phyloP scores from a whole-genome alignment of 2,888 invertebrate species.

The Craniophora ligustri region DNA sequence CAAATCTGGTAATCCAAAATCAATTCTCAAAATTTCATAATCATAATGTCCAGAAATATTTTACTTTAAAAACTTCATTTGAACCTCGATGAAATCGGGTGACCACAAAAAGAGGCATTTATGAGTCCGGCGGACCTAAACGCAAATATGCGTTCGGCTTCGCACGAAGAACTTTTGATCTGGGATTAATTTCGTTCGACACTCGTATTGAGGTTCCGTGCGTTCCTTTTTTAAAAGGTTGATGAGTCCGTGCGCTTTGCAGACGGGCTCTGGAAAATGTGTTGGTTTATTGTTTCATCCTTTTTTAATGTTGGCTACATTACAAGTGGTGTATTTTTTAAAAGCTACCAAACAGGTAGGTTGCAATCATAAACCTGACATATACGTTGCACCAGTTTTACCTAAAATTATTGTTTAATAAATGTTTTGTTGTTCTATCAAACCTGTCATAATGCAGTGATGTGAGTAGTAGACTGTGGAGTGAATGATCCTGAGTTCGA shows the following conservation, averaged over 20 bases:
- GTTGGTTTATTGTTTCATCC: slow-evolving; percentile 3
- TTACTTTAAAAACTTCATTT: slow-evolving; percentile 29
- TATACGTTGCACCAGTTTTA: too few species aligned
- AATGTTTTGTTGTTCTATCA: too few species aligned
- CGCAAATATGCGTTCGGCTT: slow-evolving; percentile 56
- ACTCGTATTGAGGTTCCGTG: slow-evolving; percentile 21
- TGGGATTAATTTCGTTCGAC: slow-evolving; percentile 62
- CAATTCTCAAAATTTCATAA: background rate
- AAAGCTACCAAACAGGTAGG: too few species aligned
- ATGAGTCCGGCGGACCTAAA: slow-evolving; percentile 54
- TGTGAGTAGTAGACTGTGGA: too few species aligned
- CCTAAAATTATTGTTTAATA: too few species aligned
- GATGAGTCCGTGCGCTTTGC: slow-evolving; percentile 8
- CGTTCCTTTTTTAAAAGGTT: slow-evolving; percentile 26
- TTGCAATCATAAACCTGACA: too few species aligned
- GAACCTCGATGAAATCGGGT: slow-evolving; percentile 8
- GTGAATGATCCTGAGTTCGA: too few species aligned
- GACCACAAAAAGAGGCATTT: slow-evolving; percentile 52
- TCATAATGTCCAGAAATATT: background rate
- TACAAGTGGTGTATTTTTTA: background rate
- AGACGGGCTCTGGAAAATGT: background rate
- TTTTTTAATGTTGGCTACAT: background rate
- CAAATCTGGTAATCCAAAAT: too few species aligned
- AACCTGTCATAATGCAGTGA: too few species aligned
- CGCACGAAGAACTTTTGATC: slow-evolving; percentile 63